Base-by-base conservation (phyloP, 1,140 invertebrate genomes). In the Mercenaria mercenaria region DNA sequence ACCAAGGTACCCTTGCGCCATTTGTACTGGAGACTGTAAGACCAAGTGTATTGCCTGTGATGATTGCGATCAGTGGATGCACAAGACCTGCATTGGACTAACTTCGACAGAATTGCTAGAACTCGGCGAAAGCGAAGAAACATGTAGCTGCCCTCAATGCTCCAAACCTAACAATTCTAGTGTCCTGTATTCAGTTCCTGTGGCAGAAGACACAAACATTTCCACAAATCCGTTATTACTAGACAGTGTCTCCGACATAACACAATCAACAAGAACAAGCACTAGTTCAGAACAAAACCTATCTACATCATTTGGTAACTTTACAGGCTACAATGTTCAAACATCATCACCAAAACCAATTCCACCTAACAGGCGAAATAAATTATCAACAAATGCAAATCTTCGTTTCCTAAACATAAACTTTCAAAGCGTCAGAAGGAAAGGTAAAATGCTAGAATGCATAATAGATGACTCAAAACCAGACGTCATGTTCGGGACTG, bases 1-100 rank as follows among this genome's bases (percentile, higher is more conserved):
- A n/a, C 85, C 56, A 20, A 79, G 37, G 56, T 76, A 82, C 29
- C 87, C 87, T 0, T 88, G 76, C 72, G 77, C 29, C 13, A 52
- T 56, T 3, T 88, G 87, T 61, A n/a, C 41, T 26, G 72, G 43
- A 61, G 87, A 56, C 1, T 88, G 87, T 32, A 32, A 37, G 32
- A 32, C 8, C 3, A 72, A 72, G 32, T 32, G 11, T 15, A 32
- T 72, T 18, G 69, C 69, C 10, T 72, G 69, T 72, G 69, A 72
- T 72, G 69, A 72, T 32, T 72, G 69, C 34, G 32, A 72, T 41
- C 69, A 72, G 20, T 72, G 69, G 69, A 8, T 34, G 11, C 69
- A 72, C n/a, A 37, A 32, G 32, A 34, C 69, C 4, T 72, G 69
- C 34, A 72, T 37, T 10, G 69, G 69, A 15, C 6, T 72, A 37